Base-by-base conservation (phyloP, 2,113 vertebrate genomes). In the Mystacornis crossleyi region DNA sequence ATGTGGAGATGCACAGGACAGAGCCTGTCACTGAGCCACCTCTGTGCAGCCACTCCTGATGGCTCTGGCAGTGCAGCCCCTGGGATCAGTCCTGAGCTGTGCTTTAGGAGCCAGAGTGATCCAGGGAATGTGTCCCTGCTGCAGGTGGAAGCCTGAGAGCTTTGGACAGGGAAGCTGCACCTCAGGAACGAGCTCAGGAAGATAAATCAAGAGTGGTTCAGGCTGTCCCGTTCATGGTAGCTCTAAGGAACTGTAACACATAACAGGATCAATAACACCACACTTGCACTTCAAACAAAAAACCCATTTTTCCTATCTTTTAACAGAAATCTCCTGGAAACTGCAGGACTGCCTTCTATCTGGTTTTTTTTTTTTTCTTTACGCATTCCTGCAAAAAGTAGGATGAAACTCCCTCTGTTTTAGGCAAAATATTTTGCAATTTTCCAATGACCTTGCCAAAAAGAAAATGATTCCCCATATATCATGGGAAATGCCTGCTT, bases 401-500 rank as follows among this genome's bases (percentile, higher is more conserved):
- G 91, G 74, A 95, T 97, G 95, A 96, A 97, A 95, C 92, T 94
- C 94, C 69, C 83, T 95, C 95, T 97, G 74, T 91, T 96, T 93
- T 91, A 94, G 92, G 95, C 94, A 90, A 96, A 97, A 97, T 96
- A 95, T 96, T 96, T 97, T 95, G 89, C 93, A 97, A 96, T 95
- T 97, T 97, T 97, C 97, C 97, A 91, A 75, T 79, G 90, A 54
- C 81, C 75, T 95, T 95, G 97, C 96, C 97, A 97, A 91, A 88
- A 94, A 95, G 89, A 85, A 96, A 94, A 95, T 64, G 53, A 95
- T 95, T 95, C 78, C 86, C 90, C 95, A 95, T 96, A 95, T 90
- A 96, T 97, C 96, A 94, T 96, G 97, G 96, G 97, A 97, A 96
- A 96, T 97, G 97, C 78, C 93, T 96, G 86, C 95, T 95, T 81